Conservation (phyloP, 2,888 invertebrate species). For the Tenthredo notha region DNA sequence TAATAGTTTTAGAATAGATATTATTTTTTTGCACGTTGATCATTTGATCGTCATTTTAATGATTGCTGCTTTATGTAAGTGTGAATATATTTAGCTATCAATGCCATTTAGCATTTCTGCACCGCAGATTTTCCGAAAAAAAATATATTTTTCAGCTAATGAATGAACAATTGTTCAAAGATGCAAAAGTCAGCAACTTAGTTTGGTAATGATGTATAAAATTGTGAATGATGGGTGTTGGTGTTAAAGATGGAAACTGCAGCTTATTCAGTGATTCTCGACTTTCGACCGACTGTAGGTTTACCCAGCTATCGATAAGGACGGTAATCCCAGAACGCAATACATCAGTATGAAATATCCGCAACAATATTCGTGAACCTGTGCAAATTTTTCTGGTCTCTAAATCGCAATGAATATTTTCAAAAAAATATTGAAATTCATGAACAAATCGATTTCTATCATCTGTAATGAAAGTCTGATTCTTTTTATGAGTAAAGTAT, state of each 20-base stretch:
- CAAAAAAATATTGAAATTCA: not conserved
- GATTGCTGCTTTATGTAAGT: not conserved
- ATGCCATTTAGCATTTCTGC: not conserved
- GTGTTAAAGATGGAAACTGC: conserved; percentile 43
- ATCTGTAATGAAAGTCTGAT: not conserved
- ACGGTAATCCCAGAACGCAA: not conserved
- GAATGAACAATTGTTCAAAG: not conserved
- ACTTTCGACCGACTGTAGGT: conserved; percentile 25
- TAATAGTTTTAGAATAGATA: not conserved
- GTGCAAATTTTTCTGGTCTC: not conserved
- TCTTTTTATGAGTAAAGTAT: not conserved
- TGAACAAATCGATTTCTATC: not conserved
- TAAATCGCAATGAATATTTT: not conserved
- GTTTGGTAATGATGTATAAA: not conserved
- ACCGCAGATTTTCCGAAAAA: not conserved
- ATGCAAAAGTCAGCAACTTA: not conserved
- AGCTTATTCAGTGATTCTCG: not conserved
- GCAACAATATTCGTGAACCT: not conserved
- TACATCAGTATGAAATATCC: not conserved
- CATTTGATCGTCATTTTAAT: not conserved
- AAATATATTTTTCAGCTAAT: not conserved
- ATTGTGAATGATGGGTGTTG: not conserved
- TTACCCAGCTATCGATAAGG: conserved; percentile 39
- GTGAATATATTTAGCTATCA: not conserved
- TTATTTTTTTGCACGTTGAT: not conserved